Evolutionary conservation across 2,888 invertebrate species (phyloP).

Genomic region (Muscina levida): DNA sequence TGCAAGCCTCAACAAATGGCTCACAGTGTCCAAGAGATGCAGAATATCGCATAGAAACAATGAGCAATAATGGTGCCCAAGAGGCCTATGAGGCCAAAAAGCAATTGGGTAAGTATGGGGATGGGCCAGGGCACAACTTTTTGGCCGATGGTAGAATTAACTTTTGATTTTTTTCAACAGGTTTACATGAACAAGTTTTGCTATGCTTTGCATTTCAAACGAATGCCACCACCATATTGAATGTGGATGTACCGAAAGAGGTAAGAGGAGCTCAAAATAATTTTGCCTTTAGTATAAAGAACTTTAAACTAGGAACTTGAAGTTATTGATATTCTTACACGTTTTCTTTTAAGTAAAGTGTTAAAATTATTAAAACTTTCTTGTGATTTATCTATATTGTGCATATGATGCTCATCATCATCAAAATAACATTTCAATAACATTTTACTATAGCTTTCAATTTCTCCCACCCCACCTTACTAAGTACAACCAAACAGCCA

Average conservation of each 20-base stretch:
- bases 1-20: conserved; percentile 19
- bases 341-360: no score
- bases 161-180: conserved; percentile 66
- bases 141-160: background rate
- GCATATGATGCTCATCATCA: no score
- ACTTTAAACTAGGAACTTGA: no score
- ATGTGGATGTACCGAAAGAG: conserved; percentile 82
- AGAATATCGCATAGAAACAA: conserved; percentile 74
- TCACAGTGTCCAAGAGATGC: conserved; percentile 34
- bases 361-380: no score
- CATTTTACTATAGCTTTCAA: no score
- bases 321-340: no score
- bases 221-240: conserved; percentile 88
- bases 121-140: no score
- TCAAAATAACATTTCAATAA: conserved; percentile 24
- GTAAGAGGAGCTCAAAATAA: conserved; percentile 68
- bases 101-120: conserved; percentile 71
- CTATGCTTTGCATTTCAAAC: conserved; percentile 88
- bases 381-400: no score
- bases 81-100: conserved; percentile 74
- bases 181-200: conserved; percentile 80
- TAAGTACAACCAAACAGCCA: no score
- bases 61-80: conserved; percentile 69
- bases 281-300: no score
- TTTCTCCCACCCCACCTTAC: no score